These are phyloP conservation scores for Lophura nycthemera DNA, from an alignment of 2,113 vertebrate genomes.

Conservation along the genomic window DNA sequence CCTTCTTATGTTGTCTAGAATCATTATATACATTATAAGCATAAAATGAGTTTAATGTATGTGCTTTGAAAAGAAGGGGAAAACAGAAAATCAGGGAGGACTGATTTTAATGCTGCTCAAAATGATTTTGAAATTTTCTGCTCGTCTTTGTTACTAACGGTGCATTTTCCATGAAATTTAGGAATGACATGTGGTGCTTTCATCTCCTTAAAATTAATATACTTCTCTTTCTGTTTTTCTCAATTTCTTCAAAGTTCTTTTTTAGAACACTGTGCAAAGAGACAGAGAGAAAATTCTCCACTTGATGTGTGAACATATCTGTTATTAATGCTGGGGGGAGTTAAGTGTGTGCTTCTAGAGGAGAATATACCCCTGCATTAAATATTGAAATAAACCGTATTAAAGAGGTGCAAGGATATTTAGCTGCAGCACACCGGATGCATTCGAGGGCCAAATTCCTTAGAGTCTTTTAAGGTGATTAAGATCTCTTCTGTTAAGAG, in stretches of 20 bases:
- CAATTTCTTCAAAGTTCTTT: conserved; percentile 67
- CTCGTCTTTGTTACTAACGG: conserved; percentile 74
- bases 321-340: conserved; percentile 70
- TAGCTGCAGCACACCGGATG: conserved; percentile 60
- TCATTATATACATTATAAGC: conserved; percentile 83
- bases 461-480: conserved; percentile 32
- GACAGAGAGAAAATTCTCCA: conserved; percentile 70
- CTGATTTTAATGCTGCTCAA: conserved; percentile 75
- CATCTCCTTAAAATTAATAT: conserved; percentile 76
- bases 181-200: conserved; percentile 72
- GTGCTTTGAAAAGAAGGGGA: conserved; percentile 73
- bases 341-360: conserved; percentile 70
- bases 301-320: conserved; percentile 37
- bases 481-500: conserved; percentile 17
- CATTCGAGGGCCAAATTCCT: conserved; percentile 58
- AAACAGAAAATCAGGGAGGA: conserved; percentile 76
- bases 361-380: conserved; percentile 62
- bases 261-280: conserved; percentile 70
- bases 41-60: conserved; percentile 82
- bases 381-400: conserved; percentile 65
- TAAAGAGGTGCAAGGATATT: conserved; percentile 65
- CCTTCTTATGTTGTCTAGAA: conserved; percentile 79
- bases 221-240: conserved; percentile 62
- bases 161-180: conserved; percentile 74
- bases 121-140: conserved; percentile 78